Conservation (phyloP, 1,140 invertebrate species). For the Macrobrachium rosenbergii region DNA sequence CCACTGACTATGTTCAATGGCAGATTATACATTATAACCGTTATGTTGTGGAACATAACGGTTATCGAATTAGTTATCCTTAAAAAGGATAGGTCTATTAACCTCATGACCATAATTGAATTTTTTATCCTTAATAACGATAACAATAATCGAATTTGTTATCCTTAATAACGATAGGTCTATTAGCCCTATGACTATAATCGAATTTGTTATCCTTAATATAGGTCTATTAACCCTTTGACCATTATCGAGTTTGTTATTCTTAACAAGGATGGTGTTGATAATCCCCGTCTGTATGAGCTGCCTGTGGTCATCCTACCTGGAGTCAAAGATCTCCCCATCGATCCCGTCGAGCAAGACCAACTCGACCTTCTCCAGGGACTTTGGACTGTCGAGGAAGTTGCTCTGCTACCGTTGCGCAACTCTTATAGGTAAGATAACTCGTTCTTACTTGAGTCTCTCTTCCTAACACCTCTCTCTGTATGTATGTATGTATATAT, state of each 20-base stretch:
- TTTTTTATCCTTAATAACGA: too few relatives aligned
- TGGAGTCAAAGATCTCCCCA: neutral
- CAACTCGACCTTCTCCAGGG: neutral
- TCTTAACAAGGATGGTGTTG: neutral
- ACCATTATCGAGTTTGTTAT: neutral
- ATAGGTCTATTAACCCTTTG: neutral
- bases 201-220: too few relatives aligned
- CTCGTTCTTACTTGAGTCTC: conserved; percentile 1
- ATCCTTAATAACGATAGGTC: too few relatives aligned
- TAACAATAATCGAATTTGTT: too few relatives aligned
- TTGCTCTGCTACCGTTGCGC: conserved; percentile 12
- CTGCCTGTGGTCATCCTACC: conserved; percentile 37
- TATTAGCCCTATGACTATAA: too few relatives aligned
- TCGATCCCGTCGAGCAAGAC: neutral
- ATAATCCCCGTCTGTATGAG: conserved; percentile 35
- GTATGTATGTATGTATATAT: conserved; percentile 4
- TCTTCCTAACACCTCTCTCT: conserved; percentile 16
- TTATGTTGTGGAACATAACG: too few relatives aligned
- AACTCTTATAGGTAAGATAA: conserved; percentile 18
- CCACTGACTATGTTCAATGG: too few relatives aligned
- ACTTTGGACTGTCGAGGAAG: conserved; percentile 45
- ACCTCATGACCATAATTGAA: too few relatives aligned
- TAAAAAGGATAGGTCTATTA: too few relatives aligned
- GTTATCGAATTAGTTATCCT: too few relatives aligned
- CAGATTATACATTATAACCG: too few relatives aligned